Conservation (phyloP, 2,113 vertebrate genomes). For the Cardinalis cardinalis region DNA sequence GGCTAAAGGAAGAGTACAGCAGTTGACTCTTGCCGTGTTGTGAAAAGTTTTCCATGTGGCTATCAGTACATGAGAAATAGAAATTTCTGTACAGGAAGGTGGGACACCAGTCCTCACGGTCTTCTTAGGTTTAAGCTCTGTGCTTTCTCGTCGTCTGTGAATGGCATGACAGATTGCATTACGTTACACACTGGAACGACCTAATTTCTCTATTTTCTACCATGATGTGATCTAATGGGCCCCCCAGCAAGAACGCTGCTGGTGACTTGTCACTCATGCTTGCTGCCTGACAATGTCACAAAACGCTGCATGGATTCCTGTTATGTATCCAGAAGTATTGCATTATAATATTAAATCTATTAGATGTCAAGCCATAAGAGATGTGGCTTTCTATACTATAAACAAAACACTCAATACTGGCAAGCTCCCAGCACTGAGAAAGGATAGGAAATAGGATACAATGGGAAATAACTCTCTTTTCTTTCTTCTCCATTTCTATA, state of each 20-base stretch:
- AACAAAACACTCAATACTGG: neutral
- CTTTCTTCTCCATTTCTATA: neutral
- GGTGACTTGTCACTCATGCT: neutral
- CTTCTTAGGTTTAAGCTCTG: neutral
- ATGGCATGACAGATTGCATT: neutral
- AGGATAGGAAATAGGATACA: neutral
- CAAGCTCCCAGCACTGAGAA: neutral
- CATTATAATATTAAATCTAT: neutral
- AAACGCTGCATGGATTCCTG: neutral
- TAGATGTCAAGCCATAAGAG: neutral
- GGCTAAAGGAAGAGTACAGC: neutral
- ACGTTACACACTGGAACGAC: neutral
- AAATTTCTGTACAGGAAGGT: neutral
- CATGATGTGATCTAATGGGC: constrained; percentile 13
- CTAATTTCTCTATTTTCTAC: constrained; percentile 25
- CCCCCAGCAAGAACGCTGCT: neutral
- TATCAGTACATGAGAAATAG: neutral
- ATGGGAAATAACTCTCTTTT: neutral
- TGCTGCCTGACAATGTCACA: constrained; percentile 1
- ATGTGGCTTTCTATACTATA: neutral
- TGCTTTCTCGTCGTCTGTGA: neutral
- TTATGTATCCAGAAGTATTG: neutral
- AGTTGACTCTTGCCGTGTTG: neutral
- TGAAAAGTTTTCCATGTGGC: neutral
- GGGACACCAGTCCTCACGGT: neutral